phyloP scores from a whole-genome alignment of 2,113 vertebrate species.

The Panurus biarmicus region DNA sequence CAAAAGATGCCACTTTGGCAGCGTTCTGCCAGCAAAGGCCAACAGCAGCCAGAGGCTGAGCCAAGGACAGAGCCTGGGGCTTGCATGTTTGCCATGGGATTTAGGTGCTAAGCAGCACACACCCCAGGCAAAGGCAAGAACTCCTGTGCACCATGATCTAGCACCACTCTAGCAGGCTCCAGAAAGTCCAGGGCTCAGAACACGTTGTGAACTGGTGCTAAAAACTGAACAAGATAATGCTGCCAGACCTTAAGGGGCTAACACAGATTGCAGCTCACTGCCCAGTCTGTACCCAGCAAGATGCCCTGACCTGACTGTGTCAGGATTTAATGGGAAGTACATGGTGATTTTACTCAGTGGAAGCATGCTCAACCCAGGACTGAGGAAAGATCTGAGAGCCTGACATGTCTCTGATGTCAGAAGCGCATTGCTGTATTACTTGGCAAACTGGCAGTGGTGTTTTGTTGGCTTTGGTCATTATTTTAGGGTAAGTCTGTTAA shows the following conservation, averaged over 20 bases:
- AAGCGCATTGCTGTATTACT: neutral
- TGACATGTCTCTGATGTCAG: neutral
- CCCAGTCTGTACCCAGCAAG: neutral
- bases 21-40: neutral
- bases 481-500: neutral
- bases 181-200: neutral
- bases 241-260: neutral
- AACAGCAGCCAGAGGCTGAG: neutral
- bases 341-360: neutral
- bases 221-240: rapidly evolving
- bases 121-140: neutral
- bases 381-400: neutral
- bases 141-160: neutral
- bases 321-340: neutral
- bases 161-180: neutral
- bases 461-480: neutral
- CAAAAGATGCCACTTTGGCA: neutral
- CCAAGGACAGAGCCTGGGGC: neutral
- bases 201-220: neutral
- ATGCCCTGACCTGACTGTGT: neutral
- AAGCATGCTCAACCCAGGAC: neutral
- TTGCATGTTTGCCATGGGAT: neutral
- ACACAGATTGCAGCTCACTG: neutral
- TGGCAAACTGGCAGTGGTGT: neutral
- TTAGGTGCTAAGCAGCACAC: neutral